These are phyloP conservation scores for Apolygus lucorum DNA, from an alignment of 1,140 invertebrate species.

Conservation along the genomic window DNA sequence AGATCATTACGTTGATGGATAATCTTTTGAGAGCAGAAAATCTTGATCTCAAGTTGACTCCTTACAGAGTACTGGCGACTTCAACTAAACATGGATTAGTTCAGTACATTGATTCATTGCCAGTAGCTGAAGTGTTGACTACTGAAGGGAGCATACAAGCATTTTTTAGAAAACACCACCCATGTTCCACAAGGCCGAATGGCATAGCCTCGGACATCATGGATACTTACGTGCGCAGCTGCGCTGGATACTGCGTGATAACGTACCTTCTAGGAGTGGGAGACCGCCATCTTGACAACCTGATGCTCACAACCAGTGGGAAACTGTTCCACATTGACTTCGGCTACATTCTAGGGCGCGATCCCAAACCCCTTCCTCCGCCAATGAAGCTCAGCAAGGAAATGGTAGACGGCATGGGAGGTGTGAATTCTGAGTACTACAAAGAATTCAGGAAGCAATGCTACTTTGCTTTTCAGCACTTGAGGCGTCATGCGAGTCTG, in stretches of 20 bases:
- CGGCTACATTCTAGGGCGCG: conserved; percentile 94
- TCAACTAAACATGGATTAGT: conserved; percentile 93
- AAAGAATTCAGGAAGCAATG: conserved; percentile 90
- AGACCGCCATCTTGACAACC: conserved; percentile 95
- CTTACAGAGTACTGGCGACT: conserved; percentile 88
- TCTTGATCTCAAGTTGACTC: conserved; percentile 89
- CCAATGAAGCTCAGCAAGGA: conserved; percentile 98
- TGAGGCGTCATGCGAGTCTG: conserved; percentile 91
- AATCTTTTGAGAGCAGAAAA: conserved; percentile 86
- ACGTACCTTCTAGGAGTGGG: conserved; percentile 96
- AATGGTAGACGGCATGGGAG: conserved; percentile 99
- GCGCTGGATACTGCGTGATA: conserved; percentile 97
- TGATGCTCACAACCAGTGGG: conserved; percentile 80
- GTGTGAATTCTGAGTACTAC: conserved; percentile 84
- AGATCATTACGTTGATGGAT: conserved; percentile 98
- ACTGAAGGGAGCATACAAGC: conserved; percentile 81
- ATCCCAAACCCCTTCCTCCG: conserved; percentile 95
- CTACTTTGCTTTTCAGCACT: conserved; percentile 91
- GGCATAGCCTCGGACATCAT: conserved; percentile 89
- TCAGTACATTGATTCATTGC: conserved; percentile 90
- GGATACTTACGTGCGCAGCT: conserved; percentile 95
- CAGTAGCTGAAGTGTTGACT: conserved; percentile 83
- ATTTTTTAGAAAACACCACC: conserved; percentile 83
- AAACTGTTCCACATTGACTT: conserved; percentile 99
- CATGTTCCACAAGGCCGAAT: conserved; percentile 76